Base-by-base conservation (phyloP, 2,113 vertebrate species). In the Aegypius monachus region DNA sequence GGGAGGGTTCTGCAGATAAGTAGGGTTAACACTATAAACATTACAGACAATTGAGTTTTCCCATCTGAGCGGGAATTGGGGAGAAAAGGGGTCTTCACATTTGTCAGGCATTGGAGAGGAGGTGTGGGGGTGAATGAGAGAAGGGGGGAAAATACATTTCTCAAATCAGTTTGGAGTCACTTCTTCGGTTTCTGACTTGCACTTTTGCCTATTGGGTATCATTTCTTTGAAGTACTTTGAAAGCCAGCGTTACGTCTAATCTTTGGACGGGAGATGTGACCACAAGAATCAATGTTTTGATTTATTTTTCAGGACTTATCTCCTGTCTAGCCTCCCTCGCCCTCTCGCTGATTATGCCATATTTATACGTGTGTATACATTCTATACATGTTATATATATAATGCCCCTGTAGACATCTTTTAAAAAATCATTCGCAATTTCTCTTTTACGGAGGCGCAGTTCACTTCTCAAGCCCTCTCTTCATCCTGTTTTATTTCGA, bases 221-320 rank as follows among this genome's bases (percentile, higher is more conserved):
- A 65, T 94, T 97, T 97, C 95, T 96, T 97, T 97, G 93, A 96
- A 97, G 96, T 90, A 95, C 84, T 97, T 96, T 91, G 95, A 97
- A 98, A 97, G 62, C 63, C 94, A 96, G 23, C 89, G 45, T 96
- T 87, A 66, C 48, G 40, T 71, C 95, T 96, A 84, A 84, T 93
- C 84, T 93, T 95, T 83, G 96, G 88, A 22, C 15, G 86, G 96
- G 70, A 83, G 89, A 72, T 86, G 82, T 93, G 94, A 95, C 93
- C 97, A 91, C 91, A 83, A 80, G 89, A 95, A 98, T 94, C 96
- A 94, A 87, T 97, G 97, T 97, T 98, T 92, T 97, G 95, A 96
- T 96, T 97, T 97, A 95, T 95, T 97, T 91, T 96, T 83, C 92
- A 88, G 59, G 93, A 90, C 97, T 97, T 97, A 88, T 95, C 96